Base-by-base conservation (phyloP, 1,140 invertebrate genomes). In the Zelostemma sp. region DNA sequence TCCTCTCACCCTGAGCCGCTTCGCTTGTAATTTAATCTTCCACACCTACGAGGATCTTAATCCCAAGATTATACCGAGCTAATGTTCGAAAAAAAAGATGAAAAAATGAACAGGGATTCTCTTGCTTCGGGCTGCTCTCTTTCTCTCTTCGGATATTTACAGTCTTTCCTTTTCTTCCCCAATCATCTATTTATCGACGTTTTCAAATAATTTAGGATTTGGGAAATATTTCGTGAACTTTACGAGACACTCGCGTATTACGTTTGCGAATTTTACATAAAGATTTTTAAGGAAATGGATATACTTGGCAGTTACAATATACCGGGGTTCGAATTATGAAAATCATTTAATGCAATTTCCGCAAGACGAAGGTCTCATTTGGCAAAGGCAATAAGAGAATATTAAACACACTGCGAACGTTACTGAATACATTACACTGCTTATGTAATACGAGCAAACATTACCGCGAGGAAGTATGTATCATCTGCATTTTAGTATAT, bases 11-110 rank as follows among this genome's bases (percentile, higher is more conserved):
- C 68, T 63, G 51, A 72, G 56, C 55, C 54, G 66, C 62, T 59
- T 71, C 64, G 58, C 64, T 64, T 73, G 78, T 77, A 78, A 79
- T 78, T 75, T 73, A 75, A 76, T 79, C 77, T 79, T 74, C 71
- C 69, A 78, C 76, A 78, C 73, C 71, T 78, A 74, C 67, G 69
- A 75, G 68, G 70, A 77, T 75, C 74, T 79, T 79, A 79, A 79
- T 79, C 76, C 70, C 48, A 47, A 76, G 75, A 79, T 79, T 79
- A 78, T 74, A 68, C 69, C 62, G 67, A 56, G 71, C 61, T 73
- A 70, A 75, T 76, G 72, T 71, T 62, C 43, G 60, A n/a, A 35
- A 68, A 77, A 73, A 75, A 68, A 54, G 57, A 71, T 28, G 31
- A 70, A 62, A 43, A 47, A 61, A 35, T 35, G 33, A 4, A 25